Base-by-base conservation (phyloP, 2,797 vertebrate genomes). In the Oreonectes daqikongensis region DNA sequence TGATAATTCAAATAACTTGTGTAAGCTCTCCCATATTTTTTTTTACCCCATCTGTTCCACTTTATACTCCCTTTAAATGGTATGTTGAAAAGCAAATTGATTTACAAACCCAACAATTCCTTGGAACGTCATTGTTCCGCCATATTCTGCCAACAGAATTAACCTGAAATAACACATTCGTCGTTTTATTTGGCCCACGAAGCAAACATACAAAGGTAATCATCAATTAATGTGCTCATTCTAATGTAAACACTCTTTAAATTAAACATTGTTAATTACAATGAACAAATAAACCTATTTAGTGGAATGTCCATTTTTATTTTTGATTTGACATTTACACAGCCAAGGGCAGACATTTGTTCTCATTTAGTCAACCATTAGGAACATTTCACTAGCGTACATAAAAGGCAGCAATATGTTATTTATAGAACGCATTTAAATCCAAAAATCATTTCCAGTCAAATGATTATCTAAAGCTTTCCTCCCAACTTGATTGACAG, bases 121-220 rank as follows among this genome's bases (percentile, higher is more conserved):
- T 59, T 72, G 60, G 53, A 67, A 72, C 40, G 17, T 65, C 61
- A 30, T 64, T 55, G 61, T 55, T 65, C 61, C 57, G 26, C 24
- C 30, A 1, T 9, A 50, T 69, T 78, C 40, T 53, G 35, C 60
- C 71, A 83, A 75, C 35, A 70, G 26, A 57, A 67, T 81, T 44
- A 83, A 77, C 46, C 79, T 83, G 82, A 64, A 84, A 78, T 73
- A 80, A 81, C 70, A 79, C 70, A 61, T 80, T 64, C 18, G 42
- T 14, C 44, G 60, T 76, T 79, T 77, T 15, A 35, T 24, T 83
- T 83, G 78, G 82, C 81, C 20, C 53, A 60, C 18, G 12, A 65
- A 75, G 28, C 66, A 72, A 42, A 44, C 72, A 50, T 72, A 70
- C 30, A 50, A 71, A 72, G 68, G 66, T 28, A 70, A 53, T 64